Base-by-base conservation (phyloP, 1,140 invertebrate genomes). In the Papilio xuthus region DNA sequence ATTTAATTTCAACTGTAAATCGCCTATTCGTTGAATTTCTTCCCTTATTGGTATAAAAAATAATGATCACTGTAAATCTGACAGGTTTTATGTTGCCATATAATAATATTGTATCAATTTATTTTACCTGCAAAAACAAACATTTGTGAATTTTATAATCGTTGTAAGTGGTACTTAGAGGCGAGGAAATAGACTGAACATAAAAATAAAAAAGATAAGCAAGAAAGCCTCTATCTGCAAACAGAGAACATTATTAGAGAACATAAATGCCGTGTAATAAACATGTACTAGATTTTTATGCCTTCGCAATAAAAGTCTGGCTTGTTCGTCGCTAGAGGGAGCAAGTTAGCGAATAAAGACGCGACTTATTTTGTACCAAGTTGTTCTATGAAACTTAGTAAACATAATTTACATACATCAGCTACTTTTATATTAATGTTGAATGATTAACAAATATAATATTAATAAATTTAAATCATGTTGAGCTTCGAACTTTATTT, bases 201-300 rank as follows among this genome's bases (percentile, higher is more conserved):
- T 47, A 44, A 73, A 44, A 73, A 44, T 73, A 42, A 44, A 73
- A 80, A 72, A 67, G 74, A 80, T 71, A 75, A 71, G 37, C 71
- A 56, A 78, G 50, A 47, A 79, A 79, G 77, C 74, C 56, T 79
- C 78, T 87, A 86, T 85, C 84, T 81, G 83, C 82, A 84, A 86
- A 83, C 83, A 80, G 78, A 80, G 80, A 83, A 84, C 85, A 86
- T 86, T 83, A 86, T 86, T 82, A 83, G 78, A 81, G 78, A 78
- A 75, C 80, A 85, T 87, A 85, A 86, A 88, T 78, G 80, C 53
- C 67, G 23, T 63, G 81, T 83, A 83, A 86, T 87, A 86, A 85
- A 85, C 76, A 78, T 80, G 81, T 82, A 85, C 80, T 85, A 83
- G 80, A 85, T 87, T 87, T 85, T 87, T 87, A 86, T 84, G 82